Base-by-base conservation (phyloP, 2,113 vertebrate genomes). In the Dasypus novemcinctus region DNA sequence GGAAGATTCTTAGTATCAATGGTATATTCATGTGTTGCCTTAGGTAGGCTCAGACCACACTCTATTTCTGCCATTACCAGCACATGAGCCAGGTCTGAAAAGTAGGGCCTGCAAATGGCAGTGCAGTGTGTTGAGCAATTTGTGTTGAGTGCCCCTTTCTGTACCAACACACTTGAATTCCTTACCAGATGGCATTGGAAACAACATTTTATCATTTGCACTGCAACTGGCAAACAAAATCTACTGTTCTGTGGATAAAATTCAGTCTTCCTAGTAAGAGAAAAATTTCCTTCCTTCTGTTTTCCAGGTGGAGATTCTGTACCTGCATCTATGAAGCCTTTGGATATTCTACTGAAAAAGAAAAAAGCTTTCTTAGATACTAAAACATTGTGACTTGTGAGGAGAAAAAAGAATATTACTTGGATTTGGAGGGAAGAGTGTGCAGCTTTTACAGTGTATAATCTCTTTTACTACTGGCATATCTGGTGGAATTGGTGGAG, bases 381-480 rank as follows among this genome's bases (percentile, higher is more conserved):
- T 25, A 74, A 95, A 86, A 82, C 23, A 82, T 12, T 66, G 33
- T 92, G 78, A 85, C 57, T 91, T 81, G 52, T 68, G 27, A 69
- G 5, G 64, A 23, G 17, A 80, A 18, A 94, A 93, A 87, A 43
- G 89, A 61, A 17, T 61, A 97, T 99, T 99, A 99, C 99, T 99
- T 97, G 99, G 99, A 98, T 99, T 99, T 12, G 99, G 99, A 8
- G 99, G 99, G 95, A 99, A 99, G 90, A 99, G 99, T 1, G 99
- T 99, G 98, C 99, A 99, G 98, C 98, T 99, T 97, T 99, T 99
- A 99, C 99, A 99, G 98, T 99, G 99, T 96, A 99, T 99, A 97
- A 99, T 99, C 98, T 99, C 99, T 97, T 99, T 99, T 33, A 98
- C 97, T 11, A 99, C 98, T 1, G 99, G 99, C 96, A 99, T 95